Evolutionary conservation across 2,888 invertebrate species (phyloP), one percentile per base, ranked within the genome.

Genomic region (Lithodes maja): DNA sequence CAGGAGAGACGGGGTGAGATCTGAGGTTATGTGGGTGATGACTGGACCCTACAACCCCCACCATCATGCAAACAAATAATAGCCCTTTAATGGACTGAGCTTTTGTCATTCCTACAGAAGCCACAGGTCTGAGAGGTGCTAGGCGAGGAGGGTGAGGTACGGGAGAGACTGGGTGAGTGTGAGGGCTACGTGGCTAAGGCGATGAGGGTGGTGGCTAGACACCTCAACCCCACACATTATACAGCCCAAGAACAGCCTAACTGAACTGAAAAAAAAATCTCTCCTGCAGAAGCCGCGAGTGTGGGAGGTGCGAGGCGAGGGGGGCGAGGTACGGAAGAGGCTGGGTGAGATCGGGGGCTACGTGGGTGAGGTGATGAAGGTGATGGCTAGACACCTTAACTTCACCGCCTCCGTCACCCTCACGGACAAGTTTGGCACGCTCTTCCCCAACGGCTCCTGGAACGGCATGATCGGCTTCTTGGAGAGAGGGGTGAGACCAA

Each of bases 401-500:
- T 83, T 89, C 80, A 74, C 89, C 49, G n/a, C 82, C 5, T 12
- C n/a, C 12, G 15, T 89, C 55, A 83, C 71, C 71, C n/a, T 52
- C 83, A 86, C 89, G 15, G 77, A 85, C 79, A 71, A 53, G 17
- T 89, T 85, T 75, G 89, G 89, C 3, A 52, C 69, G 1, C 75
- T 33, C n/a, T 49, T 55, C n/a, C 12, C 3, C 2, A 89, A 89
- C 52, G 85, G 85, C 69, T 86, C 89, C 50, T 89, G 85, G 85
- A 86, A 83, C n/a, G 89, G 89, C 54, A 86, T 89, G 89, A 71
- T 86, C 3, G 85, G 89, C 9, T 50, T 54, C 12, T 78, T 89
- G 49, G 49, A 52, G 5, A 55, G 83, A 17, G 49, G 55, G 89
- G 89, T 89, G 55, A 49, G 87, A 33, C 33, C 33, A 33, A 33